These are phyloP conservation scores for Paracanthobrama guichenoti DNA, from an alignment of 2,113 vertebrate species.

Conservation along the genomic window DNA sequence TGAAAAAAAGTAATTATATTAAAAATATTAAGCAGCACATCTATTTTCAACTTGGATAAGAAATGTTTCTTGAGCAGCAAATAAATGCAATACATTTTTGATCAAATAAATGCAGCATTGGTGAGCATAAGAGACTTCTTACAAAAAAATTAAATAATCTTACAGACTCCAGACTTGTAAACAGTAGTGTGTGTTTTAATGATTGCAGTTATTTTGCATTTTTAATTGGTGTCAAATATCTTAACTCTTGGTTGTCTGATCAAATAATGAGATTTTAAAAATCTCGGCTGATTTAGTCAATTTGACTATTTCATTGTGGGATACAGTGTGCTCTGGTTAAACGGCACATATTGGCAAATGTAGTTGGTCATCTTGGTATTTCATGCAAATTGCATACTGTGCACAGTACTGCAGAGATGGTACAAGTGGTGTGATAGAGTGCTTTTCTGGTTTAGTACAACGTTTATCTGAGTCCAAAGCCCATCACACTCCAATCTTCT, in stretches of 20 bases:
- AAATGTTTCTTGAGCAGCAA: not conserved
- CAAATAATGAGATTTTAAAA: not conserved
- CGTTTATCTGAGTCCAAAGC: not conserved
- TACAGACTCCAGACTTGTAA: too few species aligned
- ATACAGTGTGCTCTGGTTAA: not conserved
- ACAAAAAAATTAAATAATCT: too few species aligned
- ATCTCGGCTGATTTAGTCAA: not conserved
- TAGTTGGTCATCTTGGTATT: not conserved
- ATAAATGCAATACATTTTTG: too few species aligned
- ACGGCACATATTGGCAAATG: not conserved
- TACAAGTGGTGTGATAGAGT: not conserved
- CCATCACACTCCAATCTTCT: not conserved
- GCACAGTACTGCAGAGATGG: not conserved
- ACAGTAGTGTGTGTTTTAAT: too few species aligned
- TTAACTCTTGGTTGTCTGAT: not conserved
- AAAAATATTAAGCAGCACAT: not conserved
- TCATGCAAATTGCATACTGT: not conserved
- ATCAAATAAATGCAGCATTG: too few species aligned
- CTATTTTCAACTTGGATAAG: not conserved
- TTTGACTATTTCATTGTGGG: not conserved
- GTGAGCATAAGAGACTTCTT: too few species aligned
- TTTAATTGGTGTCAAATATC: too few species aligned
- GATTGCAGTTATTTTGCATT: too few species aligned
- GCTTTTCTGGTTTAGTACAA: constrained; percentile 1
- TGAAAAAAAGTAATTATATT: not conserved